Evolutionary conservation across 2,888 invertebrate species (phyloP).

Genomic region (Baccha elongata): DNA sequence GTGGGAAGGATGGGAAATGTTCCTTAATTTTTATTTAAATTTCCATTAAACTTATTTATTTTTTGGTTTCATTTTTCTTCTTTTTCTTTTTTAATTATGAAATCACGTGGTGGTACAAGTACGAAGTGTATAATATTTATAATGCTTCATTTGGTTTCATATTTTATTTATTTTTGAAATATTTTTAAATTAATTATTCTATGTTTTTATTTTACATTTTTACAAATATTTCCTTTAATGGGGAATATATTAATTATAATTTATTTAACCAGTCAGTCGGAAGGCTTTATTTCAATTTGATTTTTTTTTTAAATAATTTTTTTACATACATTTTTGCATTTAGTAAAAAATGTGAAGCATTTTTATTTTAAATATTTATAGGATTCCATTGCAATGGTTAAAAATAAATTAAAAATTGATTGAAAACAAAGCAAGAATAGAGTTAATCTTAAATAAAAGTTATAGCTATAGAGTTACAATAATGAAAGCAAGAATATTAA

Average conservation of each 20-base stretch:
- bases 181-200: conserved; percentile 66
- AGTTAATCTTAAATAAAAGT: too few relatives aligned
- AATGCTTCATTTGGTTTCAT: conserved; percentile 59
- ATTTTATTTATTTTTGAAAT: conserved; percentile 26
- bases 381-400: conserved; percentile 40
- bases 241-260: conserved; percentile 17
- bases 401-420: not conserved
- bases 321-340: conserved; percentile 3
- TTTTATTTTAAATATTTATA: conserved; percentile 9
- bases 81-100: conserved; percentile 74
- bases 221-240: conserved; percentile 56
- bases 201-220: conserved; percentile 65
- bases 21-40: conserved; percentile 21
- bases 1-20: conserved; percentile 50
- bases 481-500: not conserved
- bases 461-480: too few relatives aligned
- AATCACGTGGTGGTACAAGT: conserved; percentile 77
- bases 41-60: conserved; percentile 43
- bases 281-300: conserved; percentile 72
- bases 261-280: conserved; percentile 71
- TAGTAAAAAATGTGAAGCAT: conserved; percentile 51
- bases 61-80: conserved; percentile 48
- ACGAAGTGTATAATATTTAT: conserved; percentile 74
- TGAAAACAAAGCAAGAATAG: not conserved
- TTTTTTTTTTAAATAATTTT: conserved; percentile 36